A percentile compares a stretch with the other conserved stretches of the same genome.
Evolutionary conservation across 37 sponge, comb jelly and placozoan genomes (phyloP).

Genomic region (Corticium candelabrum): DNA sequence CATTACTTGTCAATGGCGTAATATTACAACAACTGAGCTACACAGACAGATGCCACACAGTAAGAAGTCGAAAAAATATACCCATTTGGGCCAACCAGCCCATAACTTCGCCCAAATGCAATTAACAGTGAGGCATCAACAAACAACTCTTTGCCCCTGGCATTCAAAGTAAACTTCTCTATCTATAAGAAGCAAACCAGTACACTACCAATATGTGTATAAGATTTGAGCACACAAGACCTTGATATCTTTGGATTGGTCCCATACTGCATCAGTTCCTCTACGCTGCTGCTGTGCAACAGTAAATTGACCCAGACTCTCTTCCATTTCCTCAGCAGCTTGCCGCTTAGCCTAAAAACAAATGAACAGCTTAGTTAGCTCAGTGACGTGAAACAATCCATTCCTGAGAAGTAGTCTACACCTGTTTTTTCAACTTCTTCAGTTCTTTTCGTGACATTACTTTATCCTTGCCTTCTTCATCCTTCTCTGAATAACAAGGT

Average conservation of each 20-base stretch:
- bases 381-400: not conserved
- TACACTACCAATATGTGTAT: too few species aligned
- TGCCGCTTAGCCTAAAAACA: too few species aligned
- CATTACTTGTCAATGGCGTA: too few species aligned
- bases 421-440: slow-evolving; percentile 67
- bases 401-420: slow-evolving; percentile 8
- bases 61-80: too few species aligned
- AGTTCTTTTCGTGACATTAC: slow-evolving; percentile 44
- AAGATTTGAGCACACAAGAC: too few species aligned
- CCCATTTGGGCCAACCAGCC: slow-evolving; percentile 98
- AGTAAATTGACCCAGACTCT: not conserved
- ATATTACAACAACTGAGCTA: too few species aligned
- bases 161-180: slow-evolving; percentile 89
- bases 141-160: slow-evolving; percentile 87
- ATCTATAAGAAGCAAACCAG: slow-evolving; percentile 26
- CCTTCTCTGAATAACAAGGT: not conserved
- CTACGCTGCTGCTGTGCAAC: not conserved
- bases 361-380: not conserved
- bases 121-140: slow-evolving; percentile 79
- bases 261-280: slow-evolving; percentile 6
- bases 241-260: slow-evolving; percentile 12
- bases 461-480: not conserved
- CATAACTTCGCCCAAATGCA: slow-evolving; percentile 75
- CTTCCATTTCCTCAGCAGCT: not conserved
- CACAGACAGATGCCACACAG: too few species aligned